phyloP scores from a whole-genome alignment of 2,888 invertebrate species.

The Pseudococcus jackbeardsleyi region DNA sequence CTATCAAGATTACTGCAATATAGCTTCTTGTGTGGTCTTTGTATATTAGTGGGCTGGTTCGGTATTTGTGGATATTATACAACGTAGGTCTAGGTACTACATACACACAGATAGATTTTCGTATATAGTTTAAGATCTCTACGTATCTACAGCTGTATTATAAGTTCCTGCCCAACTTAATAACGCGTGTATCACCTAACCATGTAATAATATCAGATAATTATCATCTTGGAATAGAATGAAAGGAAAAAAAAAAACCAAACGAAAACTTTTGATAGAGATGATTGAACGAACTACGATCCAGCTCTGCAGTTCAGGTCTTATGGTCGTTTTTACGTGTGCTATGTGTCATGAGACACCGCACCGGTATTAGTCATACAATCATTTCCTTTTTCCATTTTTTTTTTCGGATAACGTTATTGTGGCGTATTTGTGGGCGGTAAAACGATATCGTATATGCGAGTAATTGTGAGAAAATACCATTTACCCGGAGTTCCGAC shows the following conservation, averaged over 20 bases:
- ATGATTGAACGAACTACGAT: conserved; percentile 41
- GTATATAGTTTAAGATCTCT: conserved; percentile 52
- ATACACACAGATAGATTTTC: conserved; percentile 38
- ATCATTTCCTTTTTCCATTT: conserved; percentile 37
- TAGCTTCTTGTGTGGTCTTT: conserved; percentile 47
- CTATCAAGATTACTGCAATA: conserved; percentile 49
- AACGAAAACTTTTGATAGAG: conserved; percentile 48
- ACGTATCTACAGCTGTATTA: background rate
- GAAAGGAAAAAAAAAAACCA: background rate
- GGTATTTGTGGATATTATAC: conserved; percentile 55
- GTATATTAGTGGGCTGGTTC: conserved; percentile 51
- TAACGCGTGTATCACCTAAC: conserved; percentile 55
- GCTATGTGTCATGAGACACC: conserved; percentile 56
- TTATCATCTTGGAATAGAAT: conserved; percentile 56
- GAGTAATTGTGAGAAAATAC: conserved; percentile 51
- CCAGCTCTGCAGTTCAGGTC: background rate
- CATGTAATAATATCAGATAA: conserved; percentile 63
- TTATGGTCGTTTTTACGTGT: conserved; percentile 37
- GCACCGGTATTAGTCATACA: conserved; percentile 52
- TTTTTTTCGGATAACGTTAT: background rate
- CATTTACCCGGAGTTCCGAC: conserved; percentile 27
- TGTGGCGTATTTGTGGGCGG: conserved; percentile 44
- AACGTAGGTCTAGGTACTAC: background rate
- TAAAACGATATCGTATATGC: conserved; percentile 50
- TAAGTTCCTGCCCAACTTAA: conserved; percentile 55